Conservation (phyloP, 37 sponge, comb jelly and placozoan genomes). For the Ephydatia muelleri region DNA sequence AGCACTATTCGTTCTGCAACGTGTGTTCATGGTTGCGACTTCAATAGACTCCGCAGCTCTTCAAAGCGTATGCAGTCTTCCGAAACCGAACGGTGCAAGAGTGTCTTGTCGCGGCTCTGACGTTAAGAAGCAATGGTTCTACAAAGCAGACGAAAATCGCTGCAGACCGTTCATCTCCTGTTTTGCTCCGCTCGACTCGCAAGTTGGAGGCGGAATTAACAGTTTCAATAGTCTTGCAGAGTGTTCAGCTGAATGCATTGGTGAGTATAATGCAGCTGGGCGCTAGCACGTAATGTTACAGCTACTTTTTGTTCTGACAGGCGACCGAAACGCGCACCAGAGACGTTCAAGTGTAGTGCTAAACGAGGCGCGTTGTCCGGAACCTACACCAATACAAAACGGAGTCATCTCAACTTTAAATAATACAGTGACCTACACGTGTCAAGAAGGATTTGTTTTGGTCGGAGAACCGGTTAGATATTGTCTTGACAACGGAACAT, state of each 20-base stretch:
- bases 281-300: not conserved
- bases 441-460: conserved; percentile 8
- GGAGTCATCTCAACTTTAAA: not conserved
- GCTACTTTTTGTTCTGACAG: not conserved
- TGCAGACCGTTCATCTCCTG: not conserved
- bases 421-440: conserved; percentile 15
- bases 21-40: not conserved
- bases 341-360: conserved; percentile 5
- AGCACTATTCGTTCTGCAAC: not conserved
- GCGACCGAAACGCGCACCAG: not conserved
- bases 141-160: not conserved
- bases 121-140: not conserved
- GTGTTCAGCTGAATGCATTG: not conserved
- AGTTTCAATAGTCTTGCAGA: not conserved
- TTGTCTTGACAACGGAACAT: conserved; percentile 18
- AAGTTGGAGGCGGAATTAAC: not conserved
- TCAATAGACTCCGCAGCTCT: not conserved
- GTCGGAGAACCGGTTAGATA: not conserved
- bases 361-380: conserved; percentile 16
- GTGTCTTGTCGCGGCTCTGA: not conserved
- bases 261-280: not conserved
- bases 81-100: not conserved
- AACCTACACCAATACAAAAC: not conserved
- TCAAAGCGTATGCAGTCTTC: not conserved
- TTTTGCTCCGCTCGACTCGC: not conserved